These are phyloP conservation scores for Epizoanthus illoricatus DNA, from an alignment of 92 coral and sea anemone genomes.

Conservation along the genomic window DNA sequence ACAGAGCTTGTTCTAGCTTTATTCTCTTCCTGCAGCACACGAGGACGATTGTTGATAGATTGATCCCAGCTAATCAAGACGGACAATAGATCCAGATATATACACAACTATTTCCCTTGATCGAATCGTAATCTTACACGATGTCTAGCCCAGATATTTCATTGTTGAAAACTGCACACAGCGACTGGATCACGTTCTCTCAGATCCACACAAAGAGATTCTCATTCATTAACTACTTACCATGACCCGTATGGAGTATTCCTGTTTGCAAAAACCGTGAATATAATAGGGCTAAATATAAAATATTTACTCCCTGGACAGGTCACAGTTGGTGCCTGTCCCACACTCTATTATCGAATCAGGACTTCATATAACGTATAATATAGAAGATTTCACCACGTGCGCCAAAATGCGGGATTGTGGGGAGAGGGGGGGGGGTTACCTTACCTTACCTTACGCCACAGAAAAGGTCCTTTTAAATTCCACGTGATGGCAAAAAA, in stretches of 20 bases:
- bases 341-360: background rate
- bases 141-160: background rate
- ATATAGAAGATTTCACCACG: background rate
- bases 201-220: background rate
- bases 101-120: too few relatives aligned
- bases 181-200: background rate
- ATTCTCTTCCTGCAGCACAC: slow-evolving; percentile 2
- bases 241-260: background rate
- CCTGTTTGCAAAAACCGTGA: background rate
- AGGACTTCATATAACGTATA: background rate
- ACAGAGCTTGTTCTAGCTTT: background rate
- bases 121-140: background rate
- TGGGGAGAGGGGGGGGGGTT: too few relatives aligned
- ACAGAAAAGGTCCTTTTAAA: too few relatives aligned
- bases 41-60: background rate
- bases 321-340: too few relatives aligned
- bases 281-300: background rate
- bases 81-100: background rate
- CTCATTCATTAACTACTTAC: slow-evolving; percentile 22
- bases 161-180: background rate
- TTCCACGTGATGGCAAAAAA: too few relatives aligned
- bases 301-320: slow-evolving; percentile 24
- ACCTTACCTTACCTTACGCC: rapidly evolving
- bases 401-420: too few relatives aligned
- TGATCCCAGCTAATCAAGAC: background rate